A percentile compares a stretch with the other conserved stretches of the same genome.
These are phyloP conservation scores for Drosophila subpulchrella DNA, from an alignment of 1,140 invertebrate genomes.

Conservation along the genomic window DNA sequence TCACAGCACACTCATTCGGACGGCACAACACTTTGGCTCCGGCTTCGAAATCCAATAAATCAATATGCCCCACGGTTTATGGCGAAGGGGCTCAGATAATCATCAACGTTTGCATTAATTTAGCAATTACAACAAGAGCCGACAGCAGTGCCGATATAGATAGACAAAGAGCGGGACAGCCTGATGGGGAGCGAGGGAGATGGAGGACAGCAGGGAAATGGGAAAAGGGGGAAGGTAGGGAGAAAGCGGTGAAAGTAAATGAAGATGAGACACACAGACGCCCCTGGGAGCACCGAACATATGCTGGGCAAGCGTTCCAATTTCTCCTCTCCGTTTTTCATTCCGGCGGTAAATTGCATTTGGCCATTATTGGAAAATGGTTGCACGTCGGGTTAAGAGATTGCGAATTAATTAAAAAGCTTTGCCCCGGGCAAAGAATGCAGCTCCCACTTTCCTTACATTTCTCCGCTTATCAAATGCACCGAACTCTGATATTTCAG, in stretches of 20 bases:
- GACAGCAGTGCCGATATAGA: slow-evolving; percentile 33
- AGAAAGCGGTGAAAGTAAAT: slow-evolving; percentile 11
- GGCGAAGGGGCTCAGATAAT: slow-evolving; percentile 50
- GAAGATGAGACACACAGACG: slow-evolving; percentile 49
- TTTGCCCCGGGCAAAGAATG: slow-evolving; percentile 9
- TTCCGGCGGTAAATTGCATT: slow-evolving; percentile 71
- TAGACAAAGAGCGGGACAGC: slow-evolving; percentile 22
- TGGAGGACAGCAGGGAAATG: not conserved
- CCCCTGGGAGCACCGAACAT: slow-evolving; percentile 48
- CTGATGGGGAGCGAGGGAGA: not conserved
- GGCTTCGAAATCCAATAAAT: slow-evolving; percentile 47
- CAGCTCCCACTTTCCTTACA: slow-evolving; percentile 16
- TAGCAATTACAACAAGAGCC: slow-evolving; percentile 74
- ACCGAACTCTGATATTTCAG: slow-evolving; percentile 12
- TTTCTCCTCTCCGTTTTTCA: slow-evolving; percentile 22
- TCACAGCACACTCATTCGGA: slow-evolving; percentile 16
- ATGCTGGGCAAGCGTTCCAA: slow-evolving; percentile 24
- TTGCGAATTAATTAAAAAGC: slow-evolving; percentile 75
- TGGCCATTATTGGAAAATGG: slow-evolving; percentile 70
- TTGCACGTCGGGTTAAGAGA: slow-evolving; percentile 61
- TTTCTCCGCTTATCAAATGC: slow-evolving; percentile 5
- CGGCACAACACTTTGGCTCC: slow-evolving; percentile 5
- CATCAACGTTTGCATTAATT: slow-evolving; percentile 70
- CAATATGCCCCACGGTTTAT: slow-evolving; percentile 44
- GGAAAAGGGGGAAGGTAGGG: not conserved